A percentile compares a stretch with the other conserved stretches of the same genome.
phyloP scores from a whole-genome alignment of 2,797 vertebrate genomes.

The Silurus aristotelis region DNA sequence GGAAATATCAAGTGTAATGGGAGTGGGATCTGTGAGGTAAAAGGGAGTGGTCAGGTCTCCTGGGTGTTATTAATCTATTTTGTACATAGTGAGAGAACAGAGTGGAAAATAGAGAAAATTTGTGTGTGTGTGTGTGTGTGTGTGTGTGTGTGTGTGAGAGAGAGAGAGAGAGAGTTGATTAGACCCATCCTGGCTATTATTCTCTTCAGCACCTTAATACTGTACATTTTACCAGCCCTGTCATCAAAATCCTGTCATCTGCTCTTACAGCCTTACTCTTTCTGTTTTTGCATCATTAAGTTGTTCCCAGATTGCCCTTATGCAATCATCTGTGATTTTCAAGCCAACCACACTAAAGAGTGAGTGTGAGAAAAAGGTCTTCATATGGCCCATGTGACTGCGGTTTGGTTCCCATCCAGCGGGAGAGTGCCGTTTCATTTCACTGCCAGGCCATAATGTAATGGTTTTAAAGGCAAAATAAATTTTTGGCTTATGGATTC shows the following conservation, averaged over 20 bases:
- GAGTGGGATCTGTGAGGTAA: constrained; percentile 37
- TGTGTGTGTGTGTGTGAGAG: too few relatives aligned
- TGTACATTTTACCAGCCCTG: constrained; percentile 52
- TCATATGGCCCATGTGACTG: constrained; percentile 23
- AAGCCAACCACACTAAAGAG: background rate
- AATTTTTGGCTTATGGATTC: background rate
- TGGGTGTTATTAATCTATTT: constrained; percentile 45
- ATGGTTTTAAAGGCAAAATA: background rate
- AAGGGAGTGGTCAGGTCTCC: constrained; percentile 55
- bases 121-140: too few relatives aligned
- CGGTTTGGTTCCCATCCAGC: constrained; percentile 39
- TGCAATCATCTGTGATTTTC: constrained; percentile 13
- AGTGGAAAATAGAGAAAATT: background rate
- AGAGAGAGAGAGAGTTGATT: constrained; percentile 50
- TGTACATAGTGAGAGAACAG: constrained; percentile 6
- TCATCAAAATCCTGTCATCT: constrained; percentile 57
- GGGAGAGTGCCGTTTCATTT: constrained; percentile 51
- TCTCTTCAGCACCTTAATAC: constrained; percentile 59
- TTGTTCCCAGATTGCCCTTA: background rate
- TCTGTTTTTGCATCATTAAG: constrained; percentile 38
- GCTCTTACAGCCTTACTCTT: constrained; percentile 5
- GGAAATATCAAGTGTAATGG: constrained; percentile 5
- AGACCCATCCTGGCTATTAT: constrained; percentile 59
- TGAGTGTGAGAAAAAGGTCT: constrained; percentile 11
- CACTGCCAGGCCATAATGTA: constrained; percentile 48